Percentiles rank a stretch among this genome's conserved stretches.
Conservation (phyloP, 1,140 invertebrate species). For the Ooceraea biroi region DNA sequence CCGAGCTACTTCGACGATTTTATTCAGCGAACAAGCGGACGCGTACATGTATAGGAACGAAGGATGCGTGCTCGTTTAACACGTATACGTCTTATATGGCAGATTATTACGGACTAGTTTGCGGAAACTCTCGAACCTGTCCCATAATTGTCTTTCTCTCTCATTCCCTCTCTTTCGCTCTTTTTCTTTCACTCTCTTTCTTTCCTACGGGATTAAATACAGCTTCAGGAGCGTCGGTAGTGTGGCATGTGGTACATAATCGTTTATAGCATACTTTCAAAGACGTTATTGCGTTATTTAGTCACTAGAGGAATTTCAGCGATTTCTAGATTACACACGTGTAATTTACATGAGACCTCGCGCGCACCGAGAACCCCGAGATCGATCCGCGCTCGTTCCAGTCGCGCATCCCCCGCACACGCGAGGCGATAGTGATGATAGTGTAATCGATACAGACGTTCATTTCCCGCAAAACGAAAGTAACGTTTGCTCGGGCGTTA, state of each 20-base stretch:
- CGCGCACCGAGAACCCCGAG: constrained; percentile 40
- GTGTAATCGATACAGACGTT: constrained; percentile 45
- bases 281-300: constrained; percentile 74
- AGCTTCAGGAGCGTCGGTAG: constrained; percentile 58
- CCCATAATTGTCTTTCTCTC: constrained; percentile 17
- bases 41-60: constrained; percentile 61
- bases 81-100: constrained; percentile 77
- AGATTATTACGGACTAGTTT: constrained; percentile 78
- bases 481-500: constrained; percentile 46
- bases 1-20: constrained; percentile 42
- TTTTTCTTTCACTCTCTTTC: neutral
- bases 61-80: constrained; percentile 74
- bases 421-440: constrained; percentile 48
- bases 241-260: constrained; percentile 64
- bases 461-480: constrained; percentile 2
- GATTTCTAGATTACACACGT: constrained; percentile 64
- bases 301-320: constrained; percentile 65
- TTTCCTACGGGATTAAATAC: constrained; percentile 57
- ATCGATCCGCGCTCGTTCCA: constrained; percentile 31
- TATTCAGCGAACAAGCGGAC: constrained; percentile 58
- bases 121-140: constrained; percentile 51
- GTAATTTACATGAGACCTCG: constrained; percentile 69
- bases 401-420: constrained; percentile 11
- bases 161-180: neutral
- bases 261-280: constrained; percentile 73